A percentile compares a stretch with the other conserved stretches of the same genome.
Conservation (phyloP, 1,140 invertebrate genomes). For the Apis dorsata region DNA sequence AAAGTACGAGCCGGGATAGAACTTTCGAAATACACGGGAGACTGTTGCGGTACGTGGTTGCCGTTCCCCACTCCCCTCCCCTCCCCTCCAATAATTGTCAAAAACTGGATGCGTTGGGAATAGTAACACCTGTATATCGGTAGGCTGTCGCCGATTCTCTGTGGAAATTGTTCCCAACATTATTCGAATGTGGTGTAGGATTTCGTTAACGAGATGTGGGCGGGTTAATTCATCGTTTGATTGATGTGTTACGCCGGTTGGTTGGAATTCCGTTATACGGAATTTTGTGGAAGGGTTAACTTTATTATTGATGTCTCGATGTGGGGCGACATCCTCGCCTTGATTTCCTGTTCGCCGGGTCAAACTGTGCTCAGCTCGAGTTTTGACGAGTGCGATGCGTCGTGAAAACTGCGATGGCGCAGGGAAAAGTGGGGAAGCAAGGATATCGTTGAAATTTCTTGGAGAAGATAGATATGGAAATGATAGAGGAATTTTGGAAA, state of each 20-base stretch:
- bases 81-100: slow-evolving; percentile 60
- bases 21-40: slow-evolving; percentile 65
- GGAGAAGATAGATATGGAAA: neutral
- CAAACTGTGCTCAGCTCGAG: neutral
- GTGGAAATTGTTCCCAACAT: neutral
- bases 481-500: too few relatives aligned
- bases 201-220: neutral
- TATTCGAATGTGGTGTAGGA: neutral
- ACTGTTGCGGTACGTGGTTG: slow-evolving; percentile 31
- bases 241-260: neutral
- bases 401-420: neutral
- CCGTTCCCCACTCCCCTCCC: neutral
- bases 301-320: neutral
- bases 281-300: neutral
- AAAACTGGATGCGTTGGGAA: slow-evolving; percentile 23
- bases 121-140: slow-evolving; percentile 6
- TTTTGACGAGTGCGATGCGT: neutral
- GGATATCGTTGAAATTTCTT: neutral
- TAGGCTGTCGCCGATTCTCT: slow-evolving; percentile 1
- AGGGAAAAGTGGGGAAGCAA: too few relatives aligned
- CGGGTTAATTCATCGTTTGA: slow-evolving; percentile 17
- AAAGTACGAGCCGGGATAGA: slow-evolving; percentile 52
- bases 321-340: neutral
- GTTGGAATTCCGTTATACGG: neutral
- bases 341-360: neutral